phyloP scores from a whole-genome alignment of 1,140 invertebrate species.

The Polyergus mexicanus region DNA sequence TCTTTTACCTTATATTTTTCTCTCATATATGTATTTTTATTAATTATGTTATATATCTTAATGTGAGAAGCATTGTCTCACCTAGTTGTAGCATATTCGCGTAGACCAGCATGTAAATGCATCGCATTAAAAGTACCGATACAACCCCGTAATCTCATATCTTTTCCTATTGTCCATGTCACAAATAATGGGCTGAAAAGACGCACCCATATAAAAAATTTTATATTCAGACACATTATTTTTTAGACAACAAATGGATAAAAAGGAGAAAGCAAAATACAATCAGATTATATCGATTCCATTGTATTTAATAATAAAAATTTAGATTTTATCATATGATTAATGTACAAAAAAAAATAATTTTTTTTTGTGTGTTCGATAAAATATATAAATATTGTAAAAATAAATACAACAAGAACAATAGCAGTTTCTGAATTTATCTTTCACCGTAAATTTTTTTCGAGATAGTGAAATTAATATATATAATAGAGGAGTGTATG shows the following conservation, averaged over 20 bases:
- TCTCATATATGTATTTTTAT: background rate
- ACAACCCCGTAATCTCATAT: slow-evolving; percentile 96
- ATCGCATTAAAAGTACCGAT: slow-evolving; percentile 98
- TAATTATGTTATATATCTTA: slow-evolving; percentile 19
- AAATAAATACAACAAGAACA: slow-evolving; percentile 31
- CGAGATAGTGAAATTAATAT: background rate
- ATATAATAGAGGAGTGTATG: background rate
- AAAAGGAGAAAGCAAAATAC: background rate
- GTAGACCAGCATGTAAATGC: slow-evolving; percentile 95
- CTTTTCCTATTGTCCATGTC: slow-evolving; percentile 98
- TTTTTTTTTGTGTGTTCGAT: background rate
- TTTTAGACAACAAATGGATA: background rate
- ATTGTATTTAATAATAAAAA: slow-evolving; percentile 13
- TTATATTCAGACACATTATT: background rate
- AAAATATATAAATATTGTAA: background rate
- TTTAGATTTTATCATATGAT: background rate
- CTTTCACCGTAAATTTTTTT: background rate
- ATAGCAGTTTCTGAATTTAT: background rate
- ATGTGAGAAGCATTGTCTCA: slow-evolving; percentile 79
- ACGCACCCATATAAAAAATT: slow-evolving; percentile 39
- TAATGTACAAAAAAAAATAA: background rate
- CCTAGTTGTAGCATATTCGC: slow-evolving; percentile 98
- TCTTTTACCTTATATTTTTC: background rate
- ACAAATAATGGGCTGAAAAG: slow-evolving; percentile 98
- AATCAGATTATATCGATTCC: background rate